Evolutionary conservation across 2,888 invertebrate species (phyloP).

Genomic region (Drosophila kuntzei): DNA sequence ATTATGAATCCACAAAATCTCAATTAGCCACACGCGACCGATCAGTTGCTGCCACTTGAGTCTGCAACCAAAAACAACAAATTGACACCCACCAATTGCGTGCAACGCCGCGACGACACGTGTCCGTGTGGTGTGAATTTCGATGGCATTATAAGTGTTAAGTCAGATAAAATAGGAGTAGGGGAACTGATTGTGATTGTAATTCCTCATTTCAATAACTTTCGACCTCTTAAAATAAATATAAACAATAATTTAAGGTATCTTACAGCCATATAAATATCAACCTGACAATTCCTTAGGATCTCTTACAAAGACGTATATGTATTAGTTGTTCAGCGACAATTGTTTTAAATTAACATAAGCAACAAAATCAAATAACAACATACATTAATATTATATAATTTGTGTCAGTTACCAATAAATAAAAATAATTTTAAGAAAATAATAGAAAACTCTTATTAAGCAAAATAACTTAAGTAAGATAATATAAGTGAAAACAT

Average conservation of each 20-base stretch:
- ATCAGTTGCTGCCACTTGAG: slow-evolving; percentile 56
- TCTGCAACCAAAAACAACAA: slow-evolving; percentile 29
- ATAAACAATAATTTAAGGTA: background rate
- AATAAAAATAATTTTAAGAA: background rate
- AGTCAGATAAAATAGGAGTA: background rate
- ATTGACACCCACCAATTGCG: slow-evolving; percentile 22
- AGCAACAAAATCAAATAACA: background rate
- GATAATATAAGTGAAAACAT: background rate
- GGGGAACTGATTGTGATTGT: background rate
- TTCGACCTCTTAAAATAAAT: background rate
- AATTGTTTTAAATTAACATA: background rate
- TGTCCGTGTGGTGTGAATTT: slow-evolving; percentile 57
- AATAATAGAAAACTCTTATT: background rate
- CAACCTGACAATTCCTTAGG: background rate
- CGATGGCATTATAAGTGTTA: slow-evolving; percentile 12
- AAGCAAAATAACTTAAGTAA: background rate
- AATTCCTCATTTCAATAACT: background rate
- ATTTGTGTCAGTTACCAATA: background rate
- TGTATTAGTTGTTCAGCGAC: background rate
- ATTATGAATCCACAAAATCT: slow-evolving; percentile 44
- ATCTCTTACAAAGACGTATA: background rate
- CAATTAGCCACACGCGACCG: slow-evolving; percentile 71
- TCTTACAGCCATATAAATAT: background rate
- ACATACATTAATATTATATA: background rate
- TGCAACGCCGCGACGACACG: slow-evolving; percentile 47